phyloP scores from a whole-genome alignment of 1,140 invertebrate species.

The Zaprionus davidi region DNA sequence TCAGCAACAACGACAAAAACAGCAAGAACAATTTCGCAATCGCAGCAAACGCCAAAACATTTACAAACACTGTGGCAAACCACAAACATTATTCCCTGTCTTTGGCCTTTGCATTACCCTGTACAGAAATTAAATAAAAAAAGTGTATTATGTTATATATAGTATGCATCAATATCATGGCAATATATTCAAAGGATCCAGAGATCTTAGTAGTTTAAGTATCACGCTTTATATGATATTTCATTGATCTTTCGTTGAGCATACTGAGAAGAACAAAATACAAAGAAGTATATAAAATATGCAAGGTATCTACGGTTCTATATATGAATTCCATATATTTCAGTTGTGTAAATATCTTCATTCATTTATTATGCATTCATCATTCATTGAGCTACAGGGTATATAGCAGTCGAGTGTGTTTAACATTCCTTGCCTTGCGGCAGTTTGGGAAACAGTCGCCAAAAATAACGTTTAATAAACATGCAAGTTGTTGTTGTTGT shows the following conservation, averaged over 20 bases:
- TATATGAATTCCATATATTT: too few relatives aligned
- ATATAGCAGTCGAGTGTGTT: background rate
- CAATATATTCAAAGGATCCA: too few relatives aligned
- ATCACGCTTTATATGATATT: too few relatives aligned
- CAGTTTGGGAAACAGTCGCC: conserved; percentile 1
- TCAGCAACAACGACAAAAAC: conserved; percentile 40
- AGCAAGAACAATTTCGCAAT: conserved; percentile 37
- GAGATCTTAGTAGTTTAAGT: too few relatives aligned
- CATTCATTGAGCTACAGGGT: background rate
- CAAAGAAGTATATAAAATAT: too few relatives aligned
- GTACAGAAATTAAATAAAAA: background rate
- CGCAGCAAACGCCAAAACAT: conserved; percentile 47
- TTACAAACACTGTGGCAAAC: conserved; percentile 59
- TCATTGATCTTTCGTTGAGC: too few relatives aligned
- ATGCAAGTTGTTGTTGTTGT: conserved; percentile 8
- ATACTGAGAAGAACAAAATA: too few relatives aligned
- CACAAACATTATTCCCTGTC: conserved; percentile 36
- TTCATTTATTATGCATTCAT: too few relatives aligned
- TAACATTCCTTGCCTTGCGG: background rate
- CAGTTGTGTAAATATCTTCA: too few relatives aligned
- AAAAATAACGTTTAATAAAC: conserved; percentile 41
- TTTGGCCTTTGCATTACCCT: conserved; percentile 9
- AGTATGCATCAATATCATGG: too few relatives aligned
- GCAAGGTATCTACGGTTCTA: too few relatives aligned
- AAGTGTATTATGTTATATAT: too few relatives aligned